phyloP scores from a whole-genome alignment of 2,888 invertebrate genomes.

The Diarsia mendica region DNA sequence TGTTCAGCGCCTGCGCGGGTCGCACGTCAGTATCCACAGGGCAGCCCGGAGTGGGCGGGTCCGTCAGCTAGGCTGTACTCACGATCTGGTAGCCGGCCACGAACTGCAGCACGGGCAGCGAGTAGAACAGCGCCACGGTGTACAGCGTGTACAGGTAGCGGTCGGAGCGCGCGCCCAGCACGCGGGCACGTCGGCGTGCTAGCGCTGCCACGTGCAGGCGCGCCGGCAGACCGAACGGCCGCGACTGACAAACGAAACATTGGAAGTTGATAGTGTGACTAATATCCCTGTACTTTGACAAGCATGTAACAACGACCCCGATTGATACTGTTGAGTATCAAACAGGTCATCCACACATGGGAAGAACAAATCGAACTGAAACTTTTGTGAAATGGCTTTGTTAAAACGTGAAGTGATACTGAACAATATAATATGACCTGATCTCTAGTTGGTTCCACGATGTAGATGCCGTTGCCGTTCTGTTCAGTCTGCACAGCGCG shows the following conservation, averaged over 20 bases:
- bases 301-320: background rate
- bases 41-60: too few relatives aligned
- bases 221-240: slow-evolving; percentile 85
- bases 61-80: slow-evolving; percentile 47
- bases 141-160: slow-evolving; percentile 91
- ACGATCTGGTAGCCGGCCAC: slow-evolving; percentile 95
- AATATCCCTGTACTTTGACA: background rate
- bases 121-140: slow-evolving; percentile 96
- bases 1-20: slow-evolving; percentile 91
- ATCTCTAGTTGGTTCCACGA: slow-evolving; percentile 20
- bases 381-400: background rate
- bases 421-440: slow-evolving; percentile 18
- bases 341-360: too few relatives aligned
- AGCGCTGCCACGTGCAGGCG: slow-evolving; percentile 84
- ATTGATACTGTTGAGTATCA: background rate
- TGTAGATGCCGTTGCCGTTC: slow-evolving; percentile 30
- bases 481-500: slow-evolving; percentile 21
- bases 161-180: slow-evolving; percentile 88
- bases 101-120: slow-evolving; percentile 96
- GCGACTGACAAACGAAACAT: slow-evolving; percentile 25
- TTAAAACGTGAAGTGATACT: background rate
- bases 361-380: background rate
- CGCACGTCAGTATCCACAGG: background rate
- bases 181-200: slow-evolving; percentile 80
- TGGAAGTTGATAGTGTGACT: background rate